Evolutionary conservation across 2,888 invertebrate species (phyloP), one percentile per base, ranked within the genome.

Genomic region (Napeogenes sylphis): DNA sequence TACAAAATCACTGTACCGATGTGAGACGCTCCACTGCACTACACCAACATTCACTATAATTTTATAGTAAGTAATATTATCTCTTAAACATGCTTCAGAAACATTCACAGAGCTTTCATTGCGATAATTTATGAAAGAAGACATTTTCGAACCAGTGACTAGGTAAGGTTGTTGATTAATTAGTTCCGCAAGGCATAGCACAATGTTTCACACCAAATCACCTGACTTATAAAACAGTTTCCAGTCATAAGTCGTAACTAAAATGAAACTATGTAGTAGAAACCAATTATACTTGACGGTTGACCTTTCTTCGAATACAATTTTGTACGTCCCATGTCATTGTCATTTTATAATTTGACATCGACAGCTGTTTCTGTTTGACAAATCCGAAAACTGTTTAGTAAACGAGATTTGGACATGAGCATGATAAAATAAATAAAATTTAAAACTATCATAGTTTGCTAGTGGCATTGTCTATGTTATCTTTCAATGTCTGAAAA

Each of bases 1-100:
- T 69, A 93, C 94, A 85, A 98, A 99, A 75, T 98, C 97, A 79
- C 93, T 96, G 89, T 97, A 99, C 70, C 98, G 93, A 83, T 95
- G 95, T 73, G 93, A 93, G 8, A 98, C 94, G 69, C 92, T 93
- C 99, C 98, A 99, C 65, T 92, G 91, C 64, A 95, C 92, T 65
- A 92, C 87, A n/a, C 92, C 94, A 32, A 96, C 92, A 75, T 90
- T 92, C 74, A 95, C 91, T 75, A 91, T 89, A 68, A 96, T 95
- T 75, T 92, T 92, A 79, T 96, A 96, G 82, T 92, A 94, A 0
- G 94, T 94, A 64, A 95, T 92, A 73, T 92, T 93, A 61, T 94
- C 93, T 67, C 92, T 91, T 71, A 93, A 93, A 68, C 92, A 92
- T 45, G 92, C 91, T 62, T 92, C 92, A 42, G 94, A 93, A 69